Conservation (phyloP, 2,797 vertebrate genomes). For the Gephyroberyx darwinii region DNA sequence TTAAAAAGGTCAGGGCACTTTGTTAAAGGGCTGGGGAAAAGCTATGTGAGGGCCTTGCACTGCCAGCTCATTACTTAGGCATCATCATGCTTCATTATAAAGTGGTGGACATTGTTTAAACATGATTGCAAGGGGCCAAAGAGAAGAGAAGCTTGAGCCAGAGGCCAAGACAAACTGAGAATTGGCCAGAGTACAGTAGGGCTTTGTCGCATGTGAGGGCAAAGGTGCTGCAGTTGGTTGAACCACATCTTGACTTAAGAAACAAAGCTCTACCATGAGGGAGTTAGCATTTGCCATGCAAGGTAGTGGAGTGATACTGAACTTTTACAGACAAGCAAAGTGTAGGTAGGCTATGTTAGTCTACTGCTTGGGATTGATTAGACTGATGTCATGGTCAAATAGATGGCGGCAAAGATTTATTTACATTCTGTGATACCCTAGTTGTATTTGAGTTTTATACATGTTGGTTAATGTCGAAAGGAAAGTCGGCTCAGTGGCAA, state of each 20-base stretch:
- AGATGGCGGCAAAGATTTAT: no score
- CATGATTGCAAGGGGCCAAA: conserved; percentile 57
- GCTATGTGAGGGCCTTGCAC: conserved; percentile 61
- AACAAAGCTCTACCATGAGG: neutral
- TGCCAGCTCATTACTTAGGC: conserved; percentile 78
- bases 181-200: conserved; percentile 7
- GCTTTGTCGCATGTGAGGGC: conserved; percentile 1
- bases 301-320: neutral
- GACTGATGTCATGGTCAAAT: no score
- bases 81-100: conserved; percentile 78
- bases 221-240: conserved; percentile 17
- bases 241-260: neutral
- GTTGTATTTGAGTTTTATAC: no score
- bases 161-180: conserved; percentile 31
- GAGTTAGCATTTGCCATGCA: neutral
- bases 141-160: conserved; percentile 12
- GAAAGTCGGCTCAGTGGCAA: no score
- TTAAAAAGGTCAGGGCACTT: conserved; percentile 84
- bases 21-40: conserved; percentile 76
- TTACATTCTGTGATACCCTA: no score
- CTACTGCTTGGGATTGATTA: neutral
- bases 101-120: conserved; percentile 73
- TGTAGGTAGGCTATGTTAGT: neutral
- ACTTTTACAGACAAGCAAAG: neutral
- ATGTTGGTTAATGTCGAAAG: no score